These are phyloP conservation scores for Chaetophractus vellerosus DNA, from an alignment of 2,797 vertebrate species.

Conservation along the genomic window DNA sequence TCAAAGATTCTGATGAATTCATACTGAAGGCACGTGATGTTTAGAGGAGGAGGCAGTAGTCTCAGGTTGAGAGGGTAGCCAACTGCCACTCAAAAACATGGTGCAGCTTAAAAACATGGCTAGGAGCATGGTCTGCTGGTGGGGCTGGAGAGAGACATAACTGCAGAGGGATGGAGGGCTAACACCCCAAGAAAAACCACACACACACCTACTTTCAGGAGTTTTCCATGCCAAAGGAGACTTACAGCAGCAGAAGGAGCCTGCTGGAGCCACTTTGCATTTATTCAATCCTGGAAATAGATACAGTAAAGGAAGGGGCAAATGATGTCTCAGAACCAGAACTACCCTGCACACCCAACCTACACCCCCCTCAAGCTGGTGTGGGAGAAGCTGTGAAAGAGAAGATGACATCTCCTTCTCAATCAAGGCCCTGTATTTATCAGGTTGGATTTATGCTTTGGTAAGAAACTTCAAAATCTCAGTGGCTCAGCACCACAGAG, in stretches of 20 bases:
- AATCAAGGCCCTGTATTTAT: not conserved
- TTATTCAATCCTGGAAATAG: not conserved
- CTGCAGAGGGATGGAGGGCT: not conserved
- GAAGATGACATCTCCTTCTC: not conserved
- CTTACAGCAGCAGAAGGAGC: not conserved
- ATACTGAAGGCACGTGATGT: not conserved
- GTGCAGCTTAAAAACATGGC: not conserved
- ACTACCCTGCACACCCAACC: not conserved
- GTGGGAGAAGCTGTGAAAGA: not conserved
- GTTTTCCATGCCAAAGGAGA: not conserved
- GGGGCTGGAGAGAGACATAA: not conserved
- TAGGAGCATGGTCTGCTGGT: not conserved
- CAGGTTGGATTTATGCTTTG: not conserved
- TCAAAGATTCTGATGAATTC: not conserved
- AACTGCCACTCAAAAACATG: not conserved
- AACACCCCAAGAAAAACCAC: no score
- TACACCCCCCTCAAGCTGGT: accelerated
- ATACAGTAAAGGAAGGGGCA: not conserved
- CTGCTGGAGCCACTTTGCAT: not conserved
- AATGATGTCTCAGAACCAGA: not conserved
- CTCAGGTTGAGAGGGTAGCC: not conserved
- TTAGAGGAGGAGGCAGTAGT: not conserved
- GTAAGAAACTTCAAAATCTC: no score
- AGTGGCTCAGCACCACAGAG: no score
- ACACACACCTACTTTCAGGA: not conserved